Evolutionary conservation across 2,797 vertebrate species (phyloP).

Genomic region (Neosilurus mollespiculum): DNA sequence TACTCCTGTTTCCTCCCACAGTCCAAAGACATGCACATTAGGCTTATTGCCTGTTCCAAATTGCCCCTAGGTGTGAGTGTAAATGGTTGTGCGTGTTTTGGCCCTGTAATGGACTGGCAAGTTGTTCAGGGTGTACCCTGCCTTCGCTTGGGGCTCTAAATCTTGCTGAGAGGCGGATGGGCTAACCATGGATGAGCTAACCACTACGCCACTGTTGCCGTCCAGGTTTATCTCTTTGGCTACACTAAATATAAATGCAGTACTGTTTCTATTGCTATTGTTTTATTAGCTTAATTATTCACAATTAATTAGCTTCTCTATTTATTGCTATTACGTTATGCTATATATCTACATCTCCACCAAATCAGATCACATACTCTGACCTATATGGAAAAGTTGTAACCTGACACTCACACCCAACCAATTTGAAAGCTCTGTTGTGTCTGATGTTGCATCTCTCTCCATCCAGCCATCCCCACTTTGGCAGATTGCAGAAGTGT

Average conservation of each 20-base stretch:
- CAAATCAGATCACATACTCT: constrained; percentile 11
- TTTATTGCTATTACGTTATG: background rate
- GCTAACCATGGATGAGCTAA: no score
- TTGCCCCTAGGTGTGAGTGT: no score
- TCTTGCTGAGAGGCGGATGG: no score
- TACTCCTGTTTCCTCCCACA: no score
- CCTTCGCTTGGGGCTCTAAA: no score
- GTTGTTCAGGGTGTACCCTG: no score
- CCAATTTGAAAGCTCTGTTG: constrained; percentile 6
- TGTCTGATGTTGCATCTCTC: constrained; percentile 31
- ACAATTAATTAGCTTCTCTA: background rate
- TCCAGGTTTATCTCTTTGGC: background rate
- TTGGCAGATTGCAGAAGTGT: constrained; percentile 68
- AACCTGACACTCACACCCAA: background rate
- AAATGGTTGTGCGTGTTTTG: no score
- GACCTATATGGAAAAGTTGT: background rate
- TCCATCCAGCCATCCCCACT: constrained; percentile 57
- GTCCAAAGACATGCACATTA: no score
- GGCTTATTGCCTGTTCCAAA: no score
- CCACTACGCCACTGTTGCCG: no score
- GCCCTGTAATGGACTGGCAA: no score
- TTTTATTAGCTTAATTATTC: background rate
- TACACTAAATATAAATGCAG: background rate
- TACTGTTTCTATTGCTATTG: background rate
- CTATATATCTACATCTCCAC: background rate